phyloP scores from a whole-genome alignment of 1,140 invertebrate species.

The Phenacoccus solenopsis region DNA sequence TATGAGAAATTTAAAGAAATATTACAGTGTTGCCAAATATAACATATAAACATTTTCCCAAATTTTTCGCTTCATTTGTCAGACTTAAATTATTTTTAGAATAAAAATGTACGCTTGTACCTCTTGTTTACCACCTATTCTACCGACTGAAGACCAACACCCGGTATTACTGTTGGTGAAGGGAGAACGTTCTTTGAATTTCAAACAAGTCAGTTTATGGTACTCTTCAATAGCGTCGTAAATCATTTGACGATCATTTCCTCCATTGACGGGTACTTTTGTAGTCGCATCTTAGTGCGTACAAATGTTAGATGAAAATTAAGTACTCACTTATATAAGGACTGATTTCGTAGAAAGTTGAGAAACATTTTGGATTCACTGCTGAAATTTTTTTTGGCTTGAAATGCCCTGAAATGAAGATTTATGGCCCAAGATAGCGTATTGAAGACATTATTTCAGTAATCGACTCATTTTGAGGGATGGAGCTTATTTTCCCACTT shows the following conservation, averaged over 20 bases:
- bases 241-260: conserved; percentile 39
- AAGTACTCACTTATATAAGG: conserved; percentile 44
- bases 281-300: background rate
- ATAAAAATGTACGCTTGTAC: conserved; percentile 20
- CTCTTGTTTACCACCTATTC: conserved; percentile 44
- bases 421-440: too few relatives aligned
- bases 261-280: background rate
- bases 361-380: too few relatives aligned
- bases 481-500: too few relatives aligned
- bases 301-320: background rate
- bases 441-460: too few relatives aligned
- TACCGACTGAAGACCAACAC: conserved; percentile 51
- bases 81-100: too few relatives aligned
- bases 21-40: too few relatives aligned
- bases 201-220: conserved; percentile 58
- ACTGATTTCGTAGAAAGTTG: conserved; percentile 49
- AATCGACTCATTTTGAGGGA: too few relatives aligned
- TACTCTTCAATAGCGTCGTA: conserved; percentile 50
- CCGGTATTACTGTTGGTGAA: conserved; percentile 53
- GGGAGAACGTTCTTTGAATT: conserved; percentile 46
- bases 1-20: too few relatives aligned
- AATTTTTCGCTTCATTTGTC: too few relatives aligned
- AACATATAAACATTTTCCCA: too few relatives aligned
- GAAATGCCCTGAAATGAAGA: too few relatives aligned
- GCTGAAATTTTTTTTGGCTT: too few relatives aligned